These are phyloP conservation scores for Drosophila willistoni DNA, from an alignment of 1,140 invertebrate species.

Conservation along the genomic window DNA sequence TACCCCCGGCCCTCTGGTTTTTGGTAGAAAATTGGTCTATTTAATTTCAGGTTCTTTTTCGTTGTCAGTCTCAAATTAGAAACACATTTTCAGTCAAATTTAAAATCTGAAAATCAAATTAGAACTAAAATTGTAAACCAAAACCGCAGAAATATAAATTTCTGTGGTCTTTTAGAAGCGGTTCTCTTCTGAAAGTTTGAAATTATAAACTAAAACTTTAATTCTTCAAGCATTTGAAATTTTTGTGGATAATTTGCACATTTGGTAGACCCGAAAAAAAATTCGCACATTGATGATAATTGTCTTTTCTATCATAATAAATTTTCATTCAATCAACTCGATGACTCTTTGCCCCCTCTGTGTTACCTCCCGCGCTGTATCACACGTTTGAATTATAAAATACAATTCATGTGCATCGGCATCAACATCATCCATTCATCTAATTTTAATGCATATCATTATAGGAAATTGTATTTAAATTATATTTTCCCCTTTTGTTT, in stretches of 20 bases:
- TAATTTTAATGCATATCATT: slow-evolving; percentile 43
- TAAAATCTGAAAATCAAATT: no score
- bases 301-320: not conserved
- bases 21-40: not conserved
- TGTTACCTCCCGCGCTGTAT: not conserved
- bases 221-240: not conserved
- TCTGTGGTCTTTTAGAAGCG: not conserved
- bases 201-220: not conserved
- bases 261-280: not conserved
- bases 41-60: no score
- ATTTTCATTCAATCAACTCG: not conserved
- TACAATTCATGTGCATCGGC: slow-evolving; percentile 7
- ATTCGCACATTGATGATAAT: not conserved
- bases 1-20: no score
- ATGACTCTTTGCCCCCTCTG: not conserved
- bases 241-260: not conserved
- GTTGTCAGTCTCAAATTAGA: no score
- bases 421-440: slow-evolving; percentile 1
- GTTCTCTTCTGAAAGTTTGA: not conserved
- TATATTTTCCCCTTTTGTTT: slow-evolving; percentile 27
- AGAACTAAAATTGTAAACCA: not conserved
- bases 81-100: no score
- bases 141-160: not conserved
- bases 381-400: not conserved
- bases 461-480: slow-evolving; percentile 56